Evolutionary conservation across 2,113 vertebrate species (phyloP).

Genomic region (Mastomys coucha): DNA sequence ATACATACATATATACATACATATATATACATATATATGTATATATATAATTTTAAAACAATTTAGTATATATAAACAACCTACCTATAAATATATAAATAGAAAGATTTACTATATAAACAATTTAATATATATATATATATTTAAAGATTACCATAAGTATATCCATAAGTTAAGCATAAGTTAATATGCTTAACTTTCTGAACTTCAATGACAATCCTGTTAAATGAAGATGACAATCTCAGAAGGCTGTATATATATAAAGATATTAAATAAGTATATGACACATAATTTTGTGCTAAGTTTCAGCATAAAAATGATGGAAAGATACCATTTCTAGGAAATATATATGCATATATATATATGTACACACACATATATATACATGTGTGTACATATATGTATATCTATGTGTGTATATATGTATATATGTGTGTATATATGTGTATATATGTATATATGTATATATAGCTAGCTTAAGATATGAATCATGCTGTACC

Average conservation of each 20-base stretch:
- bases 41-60: too few relatives aligned
- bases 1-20: background rate
- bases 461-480: background rate
- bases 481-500: background rate
- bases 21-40: too few relatives aligned
- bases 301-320: conserved; percentile 5
- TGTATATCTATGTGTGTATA: background rate
- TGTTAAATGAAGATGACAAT: background rate
- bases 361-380: background rate
- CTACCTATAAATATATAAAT: too few relatives aligned
- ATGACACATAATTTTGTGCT: background rate
- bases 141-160: background rate
- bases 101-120: too few relatives aligned
- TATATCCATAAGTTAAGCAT: background rate
- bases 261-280: conserved; percentile 19
- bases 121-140: too few relatives aligned
- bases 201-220: background rate
- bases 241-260: background rate
- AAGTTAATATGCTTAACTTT: background rate
- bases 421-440: background rate
- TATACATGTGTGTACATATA: background rate
- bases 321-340: background rate
- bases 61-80: too few relatives aligned
- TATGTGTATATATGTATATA: background rate
- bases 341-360: too few relatives aligned